Conservation (phyloP, 53 echinoderm and acorn worm species). For the Antedon mediterranea region DNA sequence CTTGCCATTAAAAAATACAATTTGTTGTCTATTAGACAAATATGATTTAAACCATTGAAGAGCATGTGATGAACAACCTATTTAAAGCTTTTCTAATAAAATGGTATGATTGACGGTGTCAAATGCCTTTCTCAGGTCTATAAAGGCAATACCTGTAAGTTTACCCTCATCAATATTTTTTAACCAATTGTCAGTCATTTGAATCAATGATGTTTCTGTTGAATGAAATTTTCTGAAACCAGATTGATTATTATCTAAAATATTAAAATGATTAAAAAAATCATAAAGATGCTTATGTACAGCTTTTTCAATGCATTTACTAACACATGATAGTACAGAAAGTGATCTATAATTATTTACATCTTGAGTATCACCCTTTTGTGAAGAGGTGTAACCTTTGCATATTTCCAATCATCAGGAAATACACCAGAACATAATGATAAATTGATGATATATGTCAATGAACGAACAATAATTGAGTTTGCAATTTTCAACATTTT, state of each 20-base stretch:
- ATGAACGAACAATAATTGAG: not conserved
- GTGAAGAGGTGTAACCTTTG: conserved; percentile 9
- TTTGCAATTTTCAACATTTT: not conserved
- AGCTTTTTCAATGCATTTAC: conserved; percentile 16
- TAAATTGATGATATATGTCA: conserved; percentile 1
- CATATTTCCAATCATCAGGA: conserved; percentile 13
- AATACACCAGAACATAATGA: not conserved
- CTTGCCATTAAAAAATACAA: not conserved
- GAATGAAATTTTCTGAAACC: conserved; percentile 14
- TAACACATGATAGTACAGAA: conserved; percentile 10
- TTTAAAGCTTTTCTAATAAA: conserved; percentile 5
- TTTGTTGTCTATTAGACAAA: conserved; percentile 2
- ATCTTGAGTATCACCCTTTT: conserved; percentile 11
- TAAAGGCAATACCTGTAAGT: not conserved
- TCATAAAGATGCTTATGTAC: conserved; percentile 17
- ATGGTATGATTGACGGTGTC: conserved; percentile 15
- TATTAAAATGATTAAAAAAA: conserved; percentile 5
- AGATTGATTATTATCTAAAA: conserved; percentile 1
- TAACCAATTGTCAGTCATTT: not conserved
- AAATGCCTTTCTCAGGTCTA: conserved; percentile 22
- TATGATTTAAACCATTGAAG: conserved; percentile 6
- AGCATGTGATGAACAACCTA: conserved; percentile 4
- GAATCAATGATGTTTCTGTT: not conserved
- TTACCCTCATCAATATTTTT: not conserved
- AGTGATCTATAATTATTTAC: conserved; percentile 14